Evolutionary conservation across 2,797 vertebrate genomes (phyloP).

Genomic region (Propithecus deckenii): DNA sequence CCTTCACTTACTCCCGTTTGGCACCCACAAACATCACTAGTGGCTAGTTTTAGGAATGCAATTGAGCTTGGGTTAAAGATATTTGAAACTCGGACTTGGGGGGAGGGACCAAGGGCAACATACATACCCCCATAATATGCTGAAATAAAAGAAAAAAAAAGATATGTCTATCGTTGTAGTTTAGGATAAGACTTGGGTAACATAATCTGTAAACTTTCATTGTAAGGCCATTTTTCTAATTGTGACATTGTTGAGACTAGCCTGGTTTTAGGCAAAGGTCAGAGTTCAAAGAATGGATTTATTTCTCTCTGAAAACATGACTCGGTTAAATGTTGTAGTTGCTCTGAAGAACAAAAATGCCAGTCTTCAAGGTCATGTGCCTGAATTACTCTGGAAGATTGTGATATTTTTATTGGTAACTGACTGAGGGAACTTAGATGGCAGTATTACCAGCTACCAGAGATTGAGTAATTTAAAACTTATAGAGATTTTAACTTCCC

Average conservation of each 20-base stretch:
- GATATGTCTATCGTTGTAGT: background rate
- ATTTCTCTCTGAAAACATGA: background rate
- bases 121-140: no score
- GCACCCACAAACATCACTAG: background rate
- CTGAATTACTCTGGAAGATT: background rate
- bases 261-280: background rate
- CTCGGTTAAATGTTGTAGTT: background rate
- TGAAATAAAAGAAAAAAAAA: no score
- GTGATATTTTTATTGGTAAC: background rate
- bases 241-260: background rate
- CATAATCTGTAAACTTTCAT: background rate
- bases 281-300: background rate
- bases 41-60: background rate
- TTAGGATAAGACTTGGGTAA: background rate
- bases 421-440: background rate
- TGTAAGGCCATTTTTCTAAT: background rate
- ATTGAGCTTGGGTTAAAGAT: background rate
- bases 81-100: no score
- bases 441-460: background rate
- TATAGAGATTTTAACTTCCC: background rate
- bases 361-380: background rate
- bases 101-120: no score
- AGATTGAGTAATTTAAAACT: background rate
- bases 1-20: background rate
- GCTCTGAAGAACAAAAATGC: background rate